Evolutionary conservation across 1,140 invertebrate species (phyloP), one percentile per base, ranked within the genome.

Genomic region (Harlomillsia oculata): DNA sequence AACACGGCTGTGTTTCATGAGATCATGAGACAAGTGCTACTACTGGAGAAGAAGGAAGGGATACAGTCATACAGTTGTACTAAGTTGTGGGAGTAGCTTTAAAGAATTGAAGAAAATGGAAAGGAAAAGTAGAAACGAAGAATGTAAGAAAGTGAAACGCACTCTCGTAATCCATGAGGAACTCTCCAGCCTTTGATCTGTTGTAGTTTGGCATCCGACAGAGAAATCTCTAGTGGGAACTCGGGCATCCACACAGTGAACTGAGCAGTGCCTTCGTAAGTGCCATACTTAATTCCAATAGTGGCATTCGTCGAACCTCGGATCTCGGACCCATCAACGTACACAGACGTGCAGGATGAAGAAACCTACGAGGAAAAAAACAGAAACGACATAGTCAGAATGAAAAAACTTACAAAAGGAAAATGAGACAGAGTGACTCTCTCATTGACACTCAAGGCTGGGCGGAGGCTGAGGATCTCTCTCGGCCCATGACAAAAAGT

Each of bases 191-290:
- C 81, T 74, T 92, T 91, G 56, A 97, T 83, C 72, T 94, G 89
- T 40, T 88, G 94, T 9, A 98, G 78, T 57, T 88, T 80, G 41
- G 82, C 80, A 72, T 98, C 93, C 2, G 83, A 81, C 1, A 97
- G 82, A 55, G 85, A 82, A 16, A 97, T 82, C 67, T 93, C 89
- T 36, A 97, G 73, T 0, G 90, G 89, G 65, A 94, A 84, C 70
- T 95, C 90, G 0, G 94, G 93, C 81, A 95, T 93, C 94, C 94
- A 98, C 0, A 97, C 91, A 8, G 85, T 88, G 69, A 97, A 91
- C 57, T 82, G 78, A 0, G 90, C 86, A 36, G 88, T 70, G 6
- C 90, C 88, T 6, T 84, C 87, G 68, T 92, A 89, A 0, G 87
- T 87, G 6, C 89, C 91, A 69, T 95, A 97, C 72, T 92, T 92